Evolutionary conservation across 2,797 vertebrate species (phyloP), one percentile per base, ranked within the genome.

Genomic region (Platalea minor): DNA sequence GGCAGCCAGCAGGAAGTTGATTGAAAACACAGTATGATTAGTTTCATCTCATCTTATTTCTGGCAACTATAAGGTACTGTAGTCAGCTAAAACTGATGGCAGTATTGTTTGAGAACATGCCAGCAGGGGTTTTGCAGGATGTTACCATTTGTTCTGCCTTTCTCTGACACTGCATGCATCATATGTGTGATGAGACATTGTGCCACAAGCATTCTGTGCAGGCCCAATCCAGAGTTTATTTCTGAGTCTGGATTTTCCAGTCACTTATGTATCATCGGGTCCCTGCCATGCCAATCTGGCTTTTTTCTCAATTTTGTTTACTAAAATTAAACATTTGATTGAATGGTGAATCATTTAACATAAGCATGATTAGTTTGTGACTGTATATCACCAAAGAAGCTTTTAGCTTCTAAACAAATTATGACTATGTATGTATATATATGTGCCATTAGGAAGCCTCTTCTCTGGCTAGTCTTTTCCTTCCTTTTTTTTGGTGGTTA

Each of bases 41-140:
- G 60, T 96, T 98, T 97, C 37, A 86, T 96, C 92, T 74, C 53
- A 37, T 97, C 93, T 96, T 94, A 56, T 89, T 97, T 96, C 96
- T 96, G 89, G 82, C 83, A 95, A 33, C 93, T 92, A 6, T 48
- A 88, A 96, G 94, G 85, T 97, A 46, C 69, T 88, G 73, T 95
- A 87, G 82, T 96, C 91, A 92, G 73, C 74, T 94, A 82, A 96
- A 94, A 85, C 23, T 88, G 69, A 87, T 75, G 65, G 86, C 57
- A 92, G 2, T 91, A 57, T 50, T 96, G 64, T 70, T 94, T 89
- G 92, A 95, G 80, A 77, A 69, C 43, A 77, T 37, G 86, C 87
- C 91, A 95, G 93, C 81, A 85, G 68, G 86, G 65, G 54, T 93
- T 83, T 85, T 95, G 50, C 46, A 81, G 80, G 84, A 82, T 82